phyloP scores from a whole-genome alignment of 2,888 invertebrate species.

The Acanthoscelides obtectus region DNA sequence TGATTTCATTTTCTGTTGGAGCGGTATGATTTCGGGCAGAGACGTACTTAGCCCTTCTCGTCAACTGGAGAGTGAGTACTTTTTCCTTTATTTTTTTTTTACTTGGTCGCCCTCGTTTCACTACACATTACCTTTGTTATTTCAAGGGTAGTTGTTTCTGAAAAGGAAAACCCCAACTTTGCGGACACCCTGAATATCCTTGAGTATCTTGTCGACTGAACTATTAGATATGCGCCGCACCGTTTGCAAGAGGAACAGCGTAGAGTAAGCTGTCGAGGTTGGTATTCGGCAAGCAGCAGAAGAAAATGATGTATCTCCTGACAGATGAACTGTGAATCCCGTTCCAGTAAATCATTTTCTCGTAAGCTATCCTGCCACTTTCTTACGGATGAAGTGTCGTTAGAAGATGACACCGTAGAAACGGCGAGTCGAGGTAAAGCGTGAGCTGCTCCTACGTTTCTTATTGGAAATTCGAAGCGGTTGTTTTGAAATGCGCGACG shows the following conservation, averaged over 20 bases:
- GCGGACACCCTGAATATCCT: too few relatives aligned
- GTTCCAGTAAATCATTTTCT: constrained; percentile 46
- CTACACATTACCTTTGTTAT: too few relatives aligned
- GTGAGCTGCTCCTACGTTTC: constrained; percentile 2
- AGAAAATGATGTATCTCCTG: constrained; percentile 39
- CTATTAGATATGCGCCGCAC: not conserved
- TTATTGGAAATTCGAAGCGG: not conserved
- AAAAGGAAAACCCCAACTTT: too few relatives aligned
- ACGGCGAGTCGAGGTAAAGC: not conserved
- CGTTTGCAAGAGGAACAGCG: not conserved
- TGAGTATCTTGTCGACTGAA: not conserved
- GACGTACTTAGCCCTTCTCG: too few relatives aligned
- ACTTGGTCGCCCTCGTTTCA: too few relatives aligned
- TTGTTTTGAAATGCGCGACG: not conserved
- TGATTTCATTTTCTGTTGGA: too few relatives aligned
- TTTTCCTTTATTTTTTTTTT: too few relatives aligned
- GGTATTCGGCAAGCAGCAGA: constrained; percentile 8
- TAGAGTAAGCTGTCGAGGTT: not conserved
- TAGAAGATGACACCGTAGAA: constrained; percentile 23
- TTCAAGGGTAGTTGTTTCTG: too few relatives aligned
- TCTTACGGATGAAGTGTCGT: constrained; percentile 29
- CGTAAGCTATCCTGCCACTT: constrained; percentile 33
- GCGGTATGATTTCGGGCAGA: too few relatives aligned
- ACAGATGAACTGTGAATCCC: constrained; percentile 48
- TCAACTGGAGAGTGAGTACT: too few relatives aligned